Base-by-base conservation (phyloP, 2,888 invertebrate genomes). In the Augochlorella aurata region DNA sequence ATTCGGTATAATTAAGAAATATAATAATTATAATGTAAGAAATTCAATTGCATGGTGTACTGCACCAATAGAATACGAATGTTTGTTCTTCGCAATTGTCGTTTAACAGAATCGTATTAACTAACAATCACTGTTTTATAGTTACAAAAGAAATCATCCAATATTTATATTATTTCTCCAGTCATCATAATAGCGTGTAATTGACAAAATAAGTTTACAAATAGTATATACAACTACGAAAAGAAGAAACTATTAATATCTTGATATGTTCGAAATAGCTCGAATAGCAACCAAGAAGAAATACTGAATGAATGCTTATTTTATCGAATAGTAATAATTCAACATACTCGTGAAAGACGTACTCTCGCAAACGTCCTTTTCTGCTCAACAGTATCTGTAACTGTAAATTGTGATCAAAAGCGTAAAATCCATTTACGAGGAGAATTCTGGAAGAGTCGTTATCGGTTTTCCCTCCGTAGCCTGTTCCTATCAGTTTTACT, bases 371-470 rank as follows among this genome's bases (percentile, higher is more conserved):
- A 45, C 68, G 54, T 58, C 47, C 49, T 61, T 73, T 81, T 58
- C 65, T 50, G 68, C 47, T 47, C 12, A 16, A 68, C 44, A 38
- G 68, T 68, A 52, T 76, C 38, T 77, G 45, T 45, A 69, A 77
- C 66, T 69, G 63, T 45, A 81, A 74, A 66, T 67, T 70, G 74
- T 45, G 54, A 38, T 45, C 74, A 54, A 47, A 49, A 79, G 52
- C 69, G 58, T 66, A 76, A 79, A 73, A 81, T 81, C 77, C 82
- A 86, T 84, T 85, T 81, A 86, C 74, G 50, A 72, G 52, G 54
- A 47, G 65, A 78, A 81, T 83, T 72, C 73, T 58, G 52, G 77
- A 85, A 80, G 76, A 70, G 81, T 85, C 77, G 71, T 85, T 83
- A 81, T 85, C 69, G 74, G 70, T 78, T 81, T 77, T 81, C 49